These are phyloP conservation scores for Tachycineta bicolor DNA, from an alignment of 2,113 vertebrate species.

Conservation along the genomic window DNA sequence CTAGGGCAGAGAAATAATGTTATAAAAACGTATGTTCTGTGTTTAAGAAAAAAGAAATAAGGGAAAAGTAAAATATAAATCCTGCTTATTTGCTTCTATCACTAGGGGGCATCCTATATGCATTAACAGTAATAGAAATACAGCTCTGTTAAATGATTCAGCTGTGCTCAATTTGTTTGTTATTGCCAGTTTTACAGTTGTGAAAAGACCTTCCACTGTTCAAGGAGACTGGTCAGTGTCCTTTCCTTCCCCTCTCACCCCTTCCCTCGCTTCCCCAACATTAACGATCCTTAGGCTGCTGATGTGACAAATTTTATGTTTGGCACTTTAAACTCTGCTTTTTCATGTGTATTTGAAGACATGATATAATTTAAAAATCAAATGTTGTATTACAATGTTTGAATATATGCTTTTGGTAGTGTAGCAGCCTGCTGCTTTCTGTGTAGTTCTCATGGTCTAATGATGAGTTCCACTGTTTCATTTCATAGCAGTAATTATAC, in stretches of 20 bases:
- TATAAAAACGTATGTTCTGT: not conserved
- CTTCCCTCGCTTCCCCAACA: not conserved
- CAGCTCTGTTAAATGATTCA: not conserved
- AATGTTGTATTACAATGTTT: not conserved
- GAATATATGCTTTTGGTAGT: not conserved
- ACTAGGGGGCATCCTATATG: constrained; percentile 69
- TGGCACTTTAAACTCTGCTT: not conserved
- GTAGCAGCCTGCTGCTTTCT: not conserved
- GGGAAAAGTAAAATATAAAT: not conserved
- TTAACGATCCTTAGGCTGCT: not conserved
- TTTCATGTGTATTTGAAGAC: not conserved
- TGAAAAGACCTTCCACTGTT: not conserved
- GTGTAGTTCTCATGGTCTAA: not conserved
- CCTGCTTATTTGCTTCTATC: constrained; percentile 10
- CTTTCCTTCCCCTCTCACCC: not conserved
- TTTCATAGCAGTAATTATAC: not conserved
- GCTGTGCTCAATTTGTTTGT: not conserved
- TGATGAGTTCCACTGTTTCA: not conserved
- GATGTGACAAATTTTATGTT: not conserved
- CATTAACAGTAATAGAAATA: not conserved
- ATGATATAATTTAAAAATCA: not conserved
- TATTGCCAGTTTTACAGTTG: not conserved
- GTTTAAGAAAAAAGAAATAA: not conserved
- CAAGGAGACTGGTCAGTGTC: not conserved
- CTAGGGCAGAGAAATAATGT: not conserved